Evolutionary conservation across 2,888 invertebrate genomes (phyloP), one percentile per base, ranked within the genome.

Genomic region (Gortyna flavago): DNA sequence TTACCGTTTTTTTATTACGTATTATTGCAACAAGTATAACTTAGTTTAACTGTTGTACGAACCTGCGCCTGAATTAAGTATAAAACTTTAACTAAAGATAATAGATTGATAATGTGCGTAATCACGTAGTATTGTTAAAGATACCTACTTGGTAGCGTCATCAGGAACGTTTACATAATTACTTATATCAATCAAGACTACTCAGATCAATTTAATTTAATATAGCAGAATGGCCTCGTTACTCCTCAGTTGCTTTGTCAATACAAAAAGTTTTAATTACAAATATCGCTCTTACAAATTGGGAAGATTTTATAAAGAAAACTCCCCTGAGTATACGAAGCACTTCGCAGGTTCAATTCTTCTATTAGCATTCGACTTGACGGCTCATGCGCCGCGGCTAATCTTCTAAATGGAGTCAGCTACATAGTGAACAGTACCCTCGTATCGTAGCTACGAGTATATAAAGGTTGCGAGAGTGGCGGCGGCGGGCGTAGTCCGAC

Each of bases 401-500:
- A 94, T 95, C 93, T 92, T 88, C 89, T 93, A 92, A 94, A 93
- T 94, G 92, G 93, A 93, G 88, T 90, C 84, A 79, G 86, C 90
- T 90, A 91, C 77, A 70, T 89, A 91, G 90, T 89, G 90, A 88
- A 91, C 86, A 89, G 89, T 90, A 90, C 89, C 89, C 89, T 91
- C 89, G 85, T 90, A 88, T 82, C 84, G 86, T 88, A 86, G 88
- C 64, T 71, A 38, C 70, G 76, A 64, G 92, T 94, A 95, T 96
- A 95, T 94, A 96, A 95, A 94, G 93, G 88, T 89, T 85, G 89
- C 87, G 90, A 91, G 92, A 89, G 88, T 84, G 89, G 90, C 91
- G 90, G 92, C 91, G 91, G 91, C 93, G 93, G 92, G 92, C 93
- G 94, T 94, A 95, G 94, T 94, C 92, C 88, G 89, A 90, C 85